These are phyloP conservation scores for Pinna nobilis DNA, from an alignment of 1,140 invertebrate genomes.

Conservation along the genomic window DNA sequence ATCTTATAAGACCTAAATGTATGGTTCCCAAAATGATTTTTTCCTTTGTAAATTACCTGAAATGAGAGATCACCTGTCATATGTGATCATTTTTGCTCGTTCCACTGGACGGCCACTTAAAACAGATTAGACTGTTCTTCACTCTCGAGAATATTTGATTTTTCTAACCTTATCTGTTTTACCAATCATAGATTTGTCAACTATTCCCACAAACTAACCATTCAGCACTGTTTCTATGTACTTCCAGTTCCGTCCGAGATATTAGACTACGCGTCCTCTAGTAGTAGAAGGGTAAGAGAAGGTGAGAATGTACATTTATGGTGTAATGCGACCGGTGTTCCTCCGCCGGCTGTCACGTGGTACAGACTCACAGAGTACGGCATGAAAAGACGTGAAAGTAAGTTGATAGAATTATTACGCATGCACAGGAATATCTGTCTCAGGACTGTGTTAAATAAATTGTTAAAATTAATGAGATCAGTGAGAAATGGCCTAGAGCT, in stretches of 20 bases:
- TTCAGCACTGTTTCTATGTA: too few relatives aligned
- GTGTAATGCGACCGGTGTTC: constrained; percentile 61
- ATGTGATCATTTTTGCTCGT: too few relatives aligned
- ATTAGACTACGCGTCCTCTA: constrained; percentile 28
- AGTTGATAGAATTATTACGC: not conserved
- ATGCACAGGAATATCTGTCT: not conserved
- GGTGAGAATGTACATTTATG: constrained; percentile 49
- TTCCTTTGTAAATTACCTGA: too few relatives aligned
- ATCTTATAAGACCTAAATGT: too few relatives aligned
- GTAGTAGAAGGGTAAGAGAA: constrained; percentile 31
- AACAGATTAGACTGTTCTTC: too few relatives aligned
- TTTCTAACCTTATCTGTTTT: too few relatives aligned
- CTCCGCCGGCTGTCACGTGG: constrained; percentile 60
- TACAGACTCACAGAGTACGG: constrained; percentile 22
- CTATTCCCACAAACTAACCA: too few relatives aligned
- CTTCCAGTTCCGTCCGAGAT: constrained; percentile 37
- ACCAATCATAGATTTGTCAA: too few relatives aligned
- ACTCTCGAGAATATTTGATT: too few relatives aligned
- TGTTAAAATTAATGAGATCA: not conserved
- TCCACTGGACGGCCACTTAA: too few relatives aligned
- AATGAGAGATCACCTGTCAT: too few relatives aligned
- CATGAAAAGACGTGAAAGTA: not conserved
- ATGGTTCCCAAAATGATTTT: too few relatives aligned
- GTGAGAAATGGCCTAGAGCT: not conserved
- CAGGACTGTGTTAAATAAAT: not conserved